Evolutionary conservation across 2,888 invertebrate species (phyloP).

Genomic region (Thymelicus acteon): DNA sequence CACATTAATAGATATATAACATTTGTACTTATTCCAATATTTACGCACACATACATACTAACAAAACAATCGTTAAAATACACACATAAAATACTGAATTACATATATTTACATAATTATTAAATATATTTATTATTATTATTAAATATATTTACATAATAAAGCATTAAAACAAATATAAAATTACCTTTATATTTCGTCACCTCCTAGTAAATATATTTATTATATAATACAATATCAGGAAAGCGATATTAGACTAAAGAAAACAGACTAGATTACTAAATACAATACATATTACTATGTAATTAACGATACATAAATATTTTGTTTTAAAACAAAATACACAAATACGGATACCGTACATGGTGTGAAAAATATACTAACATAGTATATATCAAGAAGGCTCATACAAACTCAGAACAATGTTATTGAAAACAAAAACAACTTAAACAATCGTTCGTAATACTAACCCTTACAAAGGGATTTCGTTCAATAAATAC

Average conservation of each 20-base stretch:
- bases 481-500: conserved; percentile 66
- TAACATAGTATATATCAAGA: conserved; percentile 73
- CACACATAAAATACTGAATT: background rate
- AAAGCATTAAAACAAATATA: background rate
- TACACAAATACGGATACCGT: conserved; percentile 83
- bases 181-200: conserved; percentile 4
- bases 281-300: conserved; percentile 50
- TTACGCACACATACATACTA: background rate
- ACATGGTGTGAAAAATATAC: conserved; percentile 69
- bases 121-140: conserved; percentile 47
- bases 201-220: background rate
- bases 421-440: conserved; percentile 72
- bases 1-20: background rate
- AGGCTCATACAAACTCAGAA: conserved; percentile 78
- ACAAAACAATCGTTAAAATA: background rate
- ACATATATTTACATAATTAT: no score
- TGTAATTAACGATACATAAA: conserved; percentile 16
- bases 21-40: background rate
- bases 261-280: conserved; percentile 68
- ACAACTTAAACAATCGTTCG: conserved; percentile 57
- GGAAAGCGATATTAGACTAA: conserved; percentile 53
- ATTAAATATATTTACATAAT: conserved; percentile 45
- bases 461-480: conserved; percentile 67
- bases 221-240: conserved; percentile 40
- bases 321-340: conserved; percentile 63